A percentile compares a stretch with the other conserved stretches of the same genome.
These are phyloP conservation scores for Saimiri boliviensis DNA, from an alignment of 2,113 vertebrate species.

Conservation along the genomic window DNA sequence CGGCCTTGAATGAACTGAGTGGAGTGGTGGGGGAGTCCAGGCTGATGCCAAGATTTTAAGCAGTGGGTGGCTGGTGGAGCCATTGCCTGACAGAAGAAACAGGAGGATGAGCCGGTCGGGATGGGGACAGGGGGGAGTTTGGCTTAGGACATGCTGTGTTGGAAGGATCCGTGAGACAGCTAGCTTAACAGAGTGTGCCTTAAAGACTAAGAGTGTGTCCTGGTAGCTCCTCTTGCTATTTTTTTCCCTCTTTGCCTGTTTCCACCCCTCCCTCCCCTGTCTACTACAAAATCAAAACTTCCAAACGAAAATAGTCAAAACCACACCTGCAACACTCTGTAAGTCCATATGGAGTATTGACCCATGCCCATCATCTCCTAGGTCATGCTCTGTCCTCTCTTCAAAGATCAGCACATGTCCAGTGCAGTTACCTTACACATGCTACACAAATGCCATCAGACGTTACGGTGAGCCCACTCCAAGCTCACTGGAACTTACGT, in stretches of 20 bases:
- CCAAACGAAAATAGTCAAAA: neutral
- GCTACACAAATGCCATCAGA: neutral
- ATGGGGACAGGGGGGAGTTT: neutral
- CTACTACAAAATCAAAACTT: neutral
- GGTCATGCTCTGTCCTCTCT: neutral
- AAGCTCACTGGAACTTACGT: neutral
- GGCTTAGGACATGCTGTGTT: neutral
- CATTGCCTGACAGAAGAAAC: neutral
- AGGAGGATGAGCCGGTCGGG: neutral
- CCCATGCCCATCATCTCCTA: neutral
- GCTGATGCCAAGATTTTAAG: neutral
- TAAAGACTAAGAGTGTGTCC: neutral
- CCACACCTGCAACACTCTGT: neutral
- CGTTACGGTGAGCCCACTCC: neutral
- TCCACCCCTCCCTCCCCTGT: neutral
- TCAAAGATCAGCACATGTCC: neutral
- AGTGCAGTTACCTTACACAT: rapidly evolving
- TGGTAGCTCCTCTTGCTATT: neutral
- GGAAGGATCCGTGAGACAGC: neutral
- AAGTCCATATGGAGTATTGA: neutral
- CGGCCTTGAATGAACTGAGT: neutral
- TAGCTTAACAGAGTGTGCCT: neutral
- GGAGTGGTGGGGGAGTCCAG: neutral
- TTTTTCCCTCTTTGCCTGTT: neutral
- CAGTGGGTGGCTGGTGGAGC: neutral